Evolutionary conservation across 2,797 vertebrate species (phyloP).

Genomic region (Sebastolobus altivelis): DNA sequence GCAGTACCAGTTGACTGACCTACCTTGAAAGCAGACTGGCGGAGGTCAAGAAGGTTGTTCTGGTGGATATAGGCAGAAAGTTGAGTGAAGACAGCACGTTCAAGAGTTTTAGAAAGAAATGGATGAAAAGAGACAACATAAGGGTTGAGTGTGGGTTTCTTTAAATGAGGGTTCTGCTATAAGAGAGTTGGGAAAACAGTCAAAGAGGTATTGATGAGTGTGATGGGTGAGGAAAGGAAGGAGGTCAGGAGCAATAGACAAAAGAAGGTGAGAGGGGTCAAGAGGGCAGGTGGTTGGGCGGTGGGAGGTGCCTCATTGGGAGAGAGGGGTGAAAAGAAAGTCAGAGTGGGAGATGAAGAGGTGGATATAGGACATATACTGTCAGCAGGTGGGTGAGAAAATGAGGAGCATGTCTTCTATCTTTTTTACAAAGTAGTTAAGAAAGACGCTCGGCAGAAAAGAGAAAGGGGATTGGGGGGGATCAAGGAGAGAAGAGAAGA

Average conservation of each 20-base stretch:
- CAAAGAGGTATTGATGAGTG: constrained; percentile 1
- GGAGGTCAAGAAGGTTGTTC: background rate
- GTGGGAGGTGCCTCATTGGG: background rate
- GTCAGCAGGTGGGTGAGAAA: background rate
- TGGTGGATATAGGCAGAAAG: background rate
- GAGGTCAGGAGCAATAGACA: background rate
- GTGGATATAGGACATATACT: background rate
- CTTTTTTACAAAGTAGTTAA: too few relatives aligned
- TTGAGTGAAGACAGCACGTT: background rate
- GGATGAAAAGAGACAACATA: background rate
- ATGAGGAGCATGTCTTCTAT: background rate
- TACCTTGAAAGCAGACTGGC: background rate
- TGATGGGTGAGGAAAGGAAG: background rate
- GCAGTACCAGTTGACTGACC: background rate
- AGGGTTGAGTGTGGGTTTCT: background rate
- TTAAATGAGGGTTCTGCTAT: background rate
- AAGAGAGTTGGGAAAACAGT: background rate
- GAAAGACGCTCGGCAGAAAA: background rate
- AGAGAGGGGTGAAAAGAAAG: background rate
- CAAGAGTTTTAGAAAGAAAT: background rate
- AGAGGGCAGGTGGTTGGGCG: background rate
- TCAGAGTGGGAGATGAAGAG: background rate
- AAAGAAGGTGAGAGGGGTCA: constrained; percentile 1
- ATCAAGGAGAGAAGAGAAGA: background rate
- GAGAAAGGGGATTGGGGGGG: background rate